Base-by-base conservation (phyloP, 35 echinoderm and acorn worm species). In the Holothuria glaberrima region DNA sequence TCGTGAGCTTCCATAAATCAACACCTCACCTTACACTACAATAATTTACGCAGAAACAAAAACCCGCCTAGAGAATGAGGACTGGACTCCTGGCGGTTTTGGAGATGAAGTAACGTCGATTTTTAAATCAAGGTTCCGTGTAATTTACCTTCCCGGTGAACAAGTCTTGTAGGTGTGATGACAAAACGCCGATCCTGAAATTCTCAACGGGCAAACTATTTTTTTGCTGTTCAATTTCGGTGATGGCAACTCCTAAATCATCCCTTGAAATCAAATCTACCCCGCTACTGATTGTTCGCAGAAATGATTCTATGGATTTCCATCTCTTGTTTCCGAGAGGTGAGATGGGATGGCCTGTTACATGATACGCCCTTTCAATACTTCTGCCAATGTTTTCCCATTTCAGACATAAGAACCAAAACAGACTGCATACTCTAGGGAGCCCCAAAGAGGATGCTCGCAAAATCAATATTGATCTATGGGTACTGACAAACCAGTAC, bases 401-500 rank as follows among this genome's bases (percentile, higher is more conserved):
- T 84, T 63, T 33, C n/a, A 63, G 30, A 12, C 54, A 36, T 32
- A 4, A 56, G 80, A 84, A 84, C 58, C 24, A 61, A 84, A 84
- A 52, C 80, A 84, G 80, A 12, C 74, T 19, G 41, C 74, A 48
- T 50, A 78, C 74, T 48, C 74, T 6, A 21, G 74, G 80, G 80
- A 84, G 4, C 25, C 12, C 80, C 80, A 17, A 4, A 27, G 32
- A 48, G 52, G 54, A 54, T 20, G 58, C 21, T 22, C 12, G 18
- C 25, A 84, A 61, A 84, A 84, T 84, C 80, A 84, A 84, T 84
- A 84, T 84, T 84, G 80, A 84, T 63, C 19, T 30, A 29, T 18
- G 27, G 18, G 76, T 58, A n/a, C 44, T 54, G 50, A 54, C 3
- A 54, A 54, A 54, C 50, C 50, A 54, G 31, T 69, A 69, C 66